Conservation (phyloP, 2,113 vertebrate genomes). For the Prolemur simus region DNA sequence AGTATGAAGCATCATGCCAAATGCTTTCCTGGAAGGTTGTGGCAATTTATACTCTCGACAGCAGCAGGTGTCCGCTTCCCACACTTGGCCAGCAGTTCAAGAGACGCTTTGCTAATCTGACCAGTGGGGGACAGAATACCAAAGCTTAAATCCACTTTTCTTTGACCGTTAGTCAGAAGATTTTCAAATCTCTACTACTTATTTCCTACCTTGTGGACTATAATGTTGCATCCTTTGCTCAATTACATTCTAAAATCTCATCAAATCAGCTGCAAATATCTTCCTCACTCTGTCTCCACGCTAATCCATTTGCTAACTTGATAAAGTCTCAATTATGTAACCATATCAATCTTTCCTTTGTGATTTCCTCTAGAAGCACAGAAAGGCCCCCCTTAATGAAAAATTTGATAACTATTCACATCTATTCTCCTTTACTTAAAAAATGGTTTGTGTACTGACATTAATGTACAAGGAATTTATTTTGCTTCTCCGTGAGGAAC, state of each 20-base stretch:
- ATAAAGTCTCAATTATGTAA: background rate
- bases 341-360: background rate
- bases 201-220: background rate
- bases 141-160: background rate
- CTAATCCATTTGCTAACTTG: background rate
- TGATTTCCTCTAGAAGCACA: background rate
- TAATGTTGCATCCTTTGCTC: background rate
- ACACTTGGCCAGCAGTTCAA: fast-evolving
- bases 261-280: fast-evolving
- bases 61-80: fast-evolving
- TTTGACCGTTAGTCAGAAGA: background rate
- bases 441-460: background rate
- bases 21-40: background rate
- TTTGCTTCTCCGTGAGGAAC: background rate
- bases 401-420: background rate
- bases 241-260: no score
- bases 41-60: fast-evolving
- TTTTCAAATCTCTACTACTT: background rate
- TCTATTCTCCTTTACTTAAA: background rate
- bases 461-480: background rate
- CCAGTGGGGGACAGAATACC: fast-evolving
- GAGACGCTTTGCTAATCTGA: background rate
- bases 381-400: background rate
- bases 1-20: fast-evolving
- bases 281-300: fast-evolving